Conservation (phyloP, 2,888 invertebrate genomes). For the Mactromeris polynyma region DNA sequence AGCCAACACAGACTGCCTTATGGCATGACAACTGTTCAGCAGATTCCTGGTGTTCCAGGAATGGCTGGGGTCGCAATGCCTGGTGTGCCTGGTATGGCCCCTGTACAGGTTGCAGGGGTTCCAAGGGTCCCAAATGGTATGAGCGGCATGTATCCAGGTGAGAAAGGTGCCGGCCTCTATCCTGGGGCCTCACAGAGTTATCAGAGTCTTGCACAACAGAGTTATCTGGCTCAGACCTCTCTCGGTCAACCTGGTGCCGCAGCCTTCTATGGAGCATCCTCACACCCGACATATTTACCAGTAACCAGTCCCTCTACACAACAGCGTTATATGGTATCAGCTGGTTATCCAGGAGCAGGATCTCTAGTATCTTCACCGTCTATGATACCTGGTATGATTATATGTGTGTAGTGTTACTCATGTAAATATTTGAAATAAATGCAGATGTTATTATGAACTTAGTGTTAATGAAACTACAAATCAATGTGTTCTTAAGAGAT, state of each 20-base stretch:
- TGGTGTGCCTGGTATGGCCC: slow-evolving; percentile 63
- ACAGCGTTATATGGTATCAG: slow-evolving; percentile 67
- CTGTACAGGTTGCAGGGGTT: slow-evolving; percentile 58
- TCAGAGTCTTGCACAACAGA: slow-evolving; percentile 53
- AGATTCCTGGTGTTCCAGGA: slow-evolving; percentile 55
- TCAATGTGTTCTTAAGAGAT: too few relatives aligned
- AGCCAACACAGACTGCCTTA: slow-evolving; percentile 33
- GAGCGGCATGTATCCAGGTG: slow-evolving; percentile 57
- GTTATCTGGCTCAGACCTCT: slow-evolving; percentile 47
- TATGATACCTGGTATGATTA: slow-evolving; percentile 35
- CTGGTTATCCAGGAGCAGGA: slow-evolving; percentile 48
- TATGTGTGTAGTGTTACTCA: not conserved
- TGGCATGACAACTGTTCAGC: slow-evolving; percentile 40
- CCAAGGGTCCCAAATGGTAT: slow-evolving; percentile 58
- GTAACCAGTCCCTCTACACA: slow-evolving; percentile 57
- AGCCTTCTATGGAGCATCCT: slow-evolving; percentile 42
- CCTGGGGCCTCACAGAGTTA: slow-evolving; percentile 45
- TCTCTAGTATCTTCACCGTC: slow-evolving; percentile 47
- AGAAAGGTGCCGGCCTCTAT: slow-evolving; percentile 56
- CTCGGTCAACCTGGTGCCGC: slow-evolving; percentile 41
- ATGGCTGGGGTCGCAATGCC: slow-evolving; percentile 48
- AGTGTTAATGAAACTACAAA: too few relatives aligned
- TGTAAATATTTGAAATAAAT: too few relatives aligned
- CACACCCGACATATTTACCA: slow-evolving; percentile 58
- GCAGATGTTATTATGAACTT: too few relatives aligned